Conservation (phyloP, 1,140 invertebrate genomes). For the Drosophila grimshawi region DNA sequence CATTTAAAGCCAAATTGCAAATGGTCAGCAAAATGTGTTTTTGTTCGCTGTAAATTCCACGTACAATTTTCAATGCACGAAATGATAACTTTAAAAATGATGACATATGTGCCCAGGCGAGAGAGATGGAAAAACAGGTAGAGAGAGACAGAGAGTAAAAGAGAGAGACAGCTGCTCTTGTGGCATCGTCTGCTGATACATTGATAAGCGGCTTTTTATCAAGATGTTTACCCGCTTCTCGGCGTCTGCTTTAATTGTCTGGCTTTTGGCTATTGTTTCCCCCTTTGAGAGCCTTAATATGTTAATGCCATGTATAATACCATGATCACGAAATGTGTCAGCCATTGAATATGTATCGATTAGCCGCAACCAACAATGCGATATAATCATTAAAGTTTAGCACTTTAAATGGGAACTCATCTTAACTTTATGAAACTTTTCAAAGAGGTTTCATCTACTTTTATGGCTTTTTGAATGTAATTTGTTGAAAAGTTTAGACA, state of each 20-base stretch:
- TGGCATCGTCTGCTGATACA: not conserved
- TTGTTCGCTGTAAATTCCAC: constrained; percentile 19
- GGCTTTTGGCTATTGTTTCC: not conserved
- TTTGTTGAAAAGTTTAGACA: too few relatives aligned
- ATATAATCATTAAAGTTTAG: too few relatives aligned
- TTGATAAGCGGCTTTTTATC: constrained; percentile 18
- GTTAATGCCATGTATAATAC: not conserved
- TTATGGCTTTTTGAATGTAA: too few relatives aligned
- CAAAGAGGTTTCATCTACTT: too few relatives aligned
- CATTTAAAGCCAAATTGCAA: constrained; percentile 33
- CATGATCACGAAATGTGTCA: not conserved
- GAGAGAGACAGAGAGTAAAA: not conserved
- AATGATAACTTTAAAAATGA: constrained; percentile 21
- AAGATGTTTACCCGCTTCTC: constrained; percentile 13
- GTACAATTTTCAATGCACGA: not conserved
- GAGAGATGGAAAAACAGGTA: not conserved
- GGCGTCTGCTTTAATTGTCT: constrained; percentile 19
- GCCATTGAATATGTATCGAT: too few relatives aligned
- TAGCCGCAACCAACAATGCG: too few relatives aligned
- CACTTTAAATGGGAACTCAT: too few relatives aligned
- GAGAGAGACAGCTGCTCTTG: not conserved
- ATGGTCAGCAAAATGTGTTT: constrained; percentile 19
- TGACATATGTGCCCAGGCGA: not conserved
- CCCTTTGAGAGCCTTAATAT: not conserved
- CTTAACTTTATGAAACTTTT: too few relatives aligned